phyloP scores from a whole-genome alignment of 2,888 invertebrate species.

The Pristionchus entomophagus region DNA sequence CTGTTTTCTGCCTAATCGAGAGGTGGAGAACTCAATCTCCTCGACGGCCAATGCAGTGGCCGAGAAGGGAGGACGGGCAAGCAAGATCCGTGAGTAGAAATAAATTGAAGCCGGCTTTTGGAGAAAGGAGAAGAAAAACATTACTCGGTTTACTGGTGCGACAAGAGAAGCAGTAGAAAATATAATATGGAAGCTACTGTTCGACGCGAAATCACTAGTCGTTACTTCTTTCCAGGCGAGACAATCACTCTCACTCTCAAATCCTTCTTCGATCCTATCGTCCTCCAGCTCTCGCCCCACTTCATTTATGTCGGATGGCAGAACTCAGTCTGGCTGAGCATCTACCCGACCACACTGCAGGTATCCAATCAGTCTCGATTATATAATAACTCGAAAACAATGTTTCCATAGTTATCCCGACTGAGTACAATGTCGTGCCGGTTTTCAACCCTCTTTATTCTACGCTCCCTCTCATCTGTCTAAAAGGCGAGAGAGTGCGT shows the following conservation, averaged over 20 bases:
- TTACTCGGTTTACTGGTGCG: no score
- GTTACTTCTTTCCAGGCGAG: not conserved
- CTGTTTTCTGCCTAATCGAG: conserved; percentile 35
- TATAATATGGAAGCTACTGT: no score
- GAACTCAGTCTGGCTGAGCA: conserved; percentile 62
- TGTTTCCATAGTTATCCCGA: no score
- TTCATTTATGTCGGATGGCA: conserved; percentile 63
- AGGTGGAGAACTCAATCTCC: not conserved
- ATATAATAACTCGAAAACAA: no score
- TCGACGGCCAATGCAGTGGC: not conserved
- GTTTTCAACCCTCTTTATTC: no score
- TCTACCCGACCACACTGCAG: conserved; percentile 60
- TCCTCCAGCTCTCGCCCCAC: conserved; percentile 59
- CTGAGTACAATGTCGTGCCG: no score
- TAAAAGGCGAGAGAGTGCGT: no score
- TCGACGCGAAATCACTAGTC: no score
- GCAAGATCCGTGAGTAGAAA: not conserved
- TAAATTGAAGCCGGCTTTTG: no score
- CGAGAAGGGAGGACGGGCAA: not conserved
- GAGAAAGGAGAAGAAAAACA: no score
- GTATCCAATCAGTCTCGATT: not conserved
- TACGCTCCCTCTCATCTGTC: no score
- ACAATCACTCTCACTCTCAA: not conserved
- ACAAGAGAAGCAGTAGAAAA: no score
- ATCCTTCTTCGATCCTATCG: conserved; percentile 29